These are phyloP conservation scores for Cirrhinus mrigala DNA, from an alignment of 2,797 vertebrate species.

Conservation along the genomic window DNA sequence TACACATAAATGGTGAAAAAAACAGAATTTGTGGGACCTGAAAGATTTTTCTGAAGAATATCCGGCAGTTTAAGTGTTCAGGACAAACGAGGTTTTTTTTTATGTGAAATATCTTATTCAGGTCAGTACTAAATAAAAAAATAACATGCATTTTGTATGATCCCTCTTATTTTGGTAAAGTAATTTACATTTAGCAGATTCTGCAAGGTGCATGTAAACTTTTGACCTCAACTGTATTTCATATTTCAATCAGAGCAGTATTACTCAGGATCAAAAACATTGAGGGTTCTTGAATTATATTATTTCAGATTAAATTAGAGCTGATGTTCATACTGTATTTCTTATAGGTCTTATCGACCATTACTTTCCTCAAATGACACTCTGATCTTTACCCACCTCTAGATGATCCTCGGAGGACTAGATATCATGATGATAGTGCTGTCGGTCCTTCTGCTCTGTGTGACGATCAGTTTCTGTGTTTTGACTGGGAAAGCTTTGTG, in stretches of 20 bases:
- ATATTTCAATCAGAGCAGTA: background rate
- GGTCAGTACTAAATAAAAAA: too few species aligned
- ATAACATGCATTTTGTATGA: too few species aligned
- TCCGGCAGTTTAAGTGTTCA: too few species aligned
- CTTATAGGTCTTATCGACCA: background rate
- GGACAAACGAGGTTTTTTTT: too few species aligned
- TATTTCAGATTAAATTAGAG: background rate
- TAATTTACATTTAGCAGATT: too few species aligned
- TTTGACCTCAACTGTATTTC: too few species aligned
- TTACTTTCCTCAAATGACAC: background rate
- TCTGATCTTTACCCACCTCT: conserved; percentile 16
- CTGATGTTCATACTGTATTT: background rate
- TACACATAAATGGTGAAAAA: too few species aligned
- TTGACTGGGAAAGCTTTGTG: conserved; percentile 61
- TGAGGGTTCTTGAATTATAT: background rate
- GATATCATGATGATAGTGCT: conserved; percentile 67
- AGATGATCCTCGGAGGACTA: conserved; percentile 64
- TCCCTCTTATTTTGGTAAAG: too few species aligned
- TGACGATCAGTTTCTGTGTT: conserved; percentile 61
- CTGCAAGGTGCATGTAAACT: too few species aligned
- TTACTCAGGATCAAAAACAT: background rate
- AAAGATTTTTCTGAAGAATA: too few species aligned
- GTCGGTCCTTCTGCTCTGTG: conserved; percentile 66
- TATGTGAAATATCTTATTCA: too few species aligned
- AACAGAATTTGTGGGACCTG: too few species aligned